Evolutionary conservation across 2,797 vertebrate genomes (phyloP), one percentile per base, ranked within the genome.

Genomic region (Heteromormyrus szaboi): DNA sequence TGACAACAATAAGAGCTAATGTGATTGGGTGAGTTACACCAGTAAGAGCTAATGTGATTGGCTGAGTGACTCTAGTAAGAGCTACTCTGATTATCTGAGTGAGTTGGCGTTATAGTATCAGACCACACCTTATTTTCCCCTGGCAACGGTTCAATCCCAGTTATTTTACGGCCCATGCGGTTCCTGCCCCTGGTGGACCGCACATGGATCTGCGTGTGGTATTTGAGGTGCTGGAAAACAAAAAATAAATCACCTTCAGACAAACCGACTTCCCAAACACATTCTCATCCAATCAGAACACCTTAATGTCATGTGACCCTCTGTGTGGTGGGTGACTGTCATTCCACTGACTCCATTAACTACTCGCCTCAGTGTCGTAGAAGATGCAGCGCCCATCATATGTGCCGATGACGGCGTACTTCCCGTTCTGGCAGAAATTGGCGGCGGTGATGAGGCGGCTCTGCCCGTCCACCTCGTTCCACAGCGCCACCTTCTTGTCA

Each of bases 351-450:
- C 76, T 11, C 41, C 41, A 44, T 46, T 44, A 84, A 6, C n/a
- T 25, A 48, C 81, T 85, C 95, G 98, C 98, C 98, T 99, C 99
- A 0, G 98, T 99, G 94, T 99, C 99, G 72, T 99, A 99, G 94
- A 99, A 99, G 93, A 99, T 99, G 93, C 99, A 99, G 48, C 99
- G 96, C 9, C 99, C 99, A 44, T 99, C 99, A 0, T 99, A 99
- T 0, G 99, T 99, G 76, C 99, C 99, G 79, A 99, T 99, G 83
- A 99, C 99, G 0, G 99, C 99, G 0, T 99, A 99, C 93, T 99
- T 99, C 91, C 99, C 99, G 25, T 99, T 99, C 93, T 99, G 98
- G 93, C 99, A 99, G 95, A 99, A 99, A 94, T 99, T 99, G 33
- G 99, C 98, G 14, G 99, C 98, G 14, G 99, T 99, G 92, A 99